phyloP scores from a whole-genome alignment of 2,113 vertebrate species.

The Circaetus cinerascens region DNA sequence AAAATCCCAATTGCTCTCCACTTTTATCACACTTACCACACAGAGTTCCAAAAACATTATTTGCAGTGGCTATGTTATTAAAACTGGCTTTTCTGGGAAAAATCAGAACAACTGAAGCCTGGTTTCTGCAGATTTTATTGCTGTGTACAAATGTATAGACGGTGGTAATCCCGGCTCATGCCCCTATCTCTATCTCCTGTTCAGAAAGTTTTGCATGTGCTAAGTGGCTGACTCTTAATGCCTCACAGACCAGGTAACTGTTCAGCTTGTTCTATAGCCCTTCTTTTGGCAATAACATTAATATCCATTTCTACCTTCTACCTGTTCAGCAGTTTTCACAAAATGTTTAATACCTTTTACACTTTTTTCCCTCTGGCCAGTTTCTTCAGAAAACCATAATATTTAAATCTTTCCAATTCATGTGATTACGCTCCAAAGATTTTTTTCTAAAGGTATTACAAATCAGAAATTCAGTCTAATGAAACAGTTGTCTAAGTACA shows the following conservation, averaged over 20 bases:
- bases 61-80: neutral
- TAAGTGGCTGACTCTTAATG: rapidly evolving
- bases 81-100: neutral
- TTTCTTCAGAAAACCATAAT: neutral
- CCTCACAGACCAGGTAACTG: neutral
- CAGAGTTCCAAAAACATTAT: neutral
- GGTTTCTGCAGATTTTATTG: neutral
- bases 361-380: neutral
- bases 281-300: neutral
- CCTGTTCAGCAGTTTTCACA: neutral
- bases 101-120: neutral
- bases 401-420: neutral
- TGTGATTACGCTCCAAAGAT: neutral
- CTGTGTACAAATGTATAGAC: neutral
- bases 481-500: neutral
- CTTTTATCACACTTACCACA: neutral
- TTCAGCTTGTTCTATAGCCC: neutral
- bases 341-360: neutral
- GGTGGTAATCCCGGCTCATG: neutral
- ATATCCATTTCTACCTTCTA: neutral
- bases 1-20: neutral
- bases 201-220: neutral
- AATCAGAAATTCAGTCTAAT: neutral
- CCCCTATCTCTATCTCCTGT: neutral
- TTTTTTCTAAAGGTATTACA: neutral